A percentile compares a stretch with the other conserved stretches of the same genome.
phyloP scores from a whole-genome alignment of 2,888 invertebrate species.

The Abrostola tripartita region DNA sequence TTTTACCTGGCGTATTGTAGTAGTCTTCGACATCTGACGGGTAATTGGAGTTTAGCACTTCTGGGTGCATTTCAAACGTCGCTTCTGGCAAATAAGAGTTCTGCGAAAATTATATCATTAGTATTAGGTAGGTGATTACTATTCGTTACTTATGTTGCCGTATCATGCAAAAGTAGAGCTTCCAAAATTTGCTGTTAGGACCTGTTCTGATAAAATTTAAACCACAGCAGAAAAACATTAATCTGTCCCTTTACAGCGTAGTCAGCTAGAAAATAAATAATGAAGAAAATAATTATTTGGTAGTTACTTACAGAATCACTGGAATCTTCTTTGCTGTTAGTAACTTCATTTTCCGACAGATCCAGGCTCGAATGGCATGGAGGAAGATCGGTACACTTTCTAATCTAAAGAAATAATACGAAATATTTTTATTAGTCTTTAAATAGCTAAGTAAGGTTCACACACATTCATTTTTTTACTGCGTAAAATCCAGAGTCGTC shows the following conservation, averaged over 20 bases:
- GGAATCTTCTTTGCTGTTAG: slow-evolving; percentile 56
- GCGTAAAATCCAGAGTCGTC: too few relatives aligned
- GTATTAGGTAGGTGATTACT: neutral
- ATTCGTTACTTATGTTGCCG: neutral
- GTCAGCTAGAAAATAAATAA: neutral
- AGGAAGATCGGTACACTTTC: slow-evolving; percentile 74
- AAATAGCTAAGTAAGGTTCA: too few relatives aligned
- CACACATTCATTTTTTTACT: too few relatives aligned
- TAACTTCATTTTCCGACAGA: slow-evolving; percentile 57
- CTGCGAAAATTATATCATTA: slow-evolving; percentile 48
- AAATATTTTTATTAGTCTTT: neutral
- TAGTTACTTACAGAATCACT: slow-evolving; percentile 58
- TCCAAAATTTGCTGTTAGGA: too few relatives aligned
- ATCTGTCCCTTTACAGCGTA: too few relatives aligned
- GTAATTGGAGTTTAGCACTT: slow-evolving; percentile 56
- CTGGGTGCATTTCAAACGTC: slow-evolving; percentile 74
- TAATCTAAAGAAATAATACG: slow-evolving; percentile 67
- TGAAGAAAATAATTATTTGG: neutral
- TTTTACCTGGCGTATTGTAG: slow-evolving; percentile 64
- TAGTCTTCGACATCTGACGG: slow-evolving; percentile 65
- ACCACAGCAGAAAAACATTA: too few relatives aligned
- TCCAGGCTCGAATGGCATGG: slow-evolving; percentile 55
- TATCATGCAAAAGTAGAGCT: too few relatives aligned
- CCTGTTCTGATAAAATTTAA: too few relatives aligned
- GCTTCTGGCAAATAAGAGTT: slow-evolving; percentile 72